A percentile compares a stretch with the other conserved stretches of the same genome.
These are phyloP conservation scores for Drymodes brunneopygia DNA, from an alignment of 2,113 vertebrate genomes.

Conservation along the genomic window DNA sequence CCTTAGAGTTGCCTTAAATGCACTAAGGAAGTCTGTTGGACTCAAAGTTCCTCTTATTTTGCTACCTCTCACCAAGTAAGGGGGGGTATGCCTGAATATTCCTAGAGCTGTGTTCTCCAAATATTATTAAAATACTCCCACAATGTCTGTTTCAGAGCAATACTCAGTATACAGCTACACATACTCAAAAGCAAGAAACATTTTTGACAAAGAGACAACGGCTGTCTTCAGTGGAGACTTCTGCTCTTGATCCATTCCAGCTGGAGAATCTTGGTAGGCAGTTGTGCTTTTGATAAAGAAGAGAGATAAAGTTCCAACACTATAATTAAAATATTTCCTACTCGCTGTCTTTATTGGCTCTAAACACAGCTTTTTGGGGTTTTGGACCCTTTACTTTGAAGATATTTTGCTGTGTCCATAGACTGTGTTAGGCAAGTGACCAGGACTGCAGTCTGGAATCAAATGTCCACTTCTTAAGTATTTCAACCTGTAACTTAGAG, in stretches of 20 bases:
- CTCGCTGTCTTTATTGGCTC: neutral
- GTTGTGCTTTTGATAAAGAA: neutral
- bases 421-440: neutral
- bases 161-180: neutral
- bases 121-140: neutral
- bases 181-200: neutral
- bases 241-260: neutral
- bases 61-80: neutral
- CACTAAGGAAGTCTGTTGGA: neutral
- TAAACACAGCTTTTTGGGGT: neutral
- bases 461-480: neutral
- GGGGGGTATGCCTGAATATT: neutral
- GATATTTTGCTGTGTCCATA: neutral
- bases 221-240: neutral
- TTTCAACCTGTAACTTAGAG: neutral
- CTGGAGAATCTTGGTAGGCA: neutral
- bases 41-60: neutral
- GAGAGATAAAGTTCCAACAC: neutral
- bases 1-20: neutral
- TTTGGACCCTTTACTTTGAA: neutral
- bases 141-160: neutral
- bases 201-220: neutral
- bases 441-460: neutral
- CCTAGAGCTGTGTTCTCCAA: accelerated
- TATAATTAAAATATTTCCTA: neutral